Evolutionary conservation across 1,140 invertebrate genomes (phyloP).

Genomic region (Procambarus virginalis): DNA sequence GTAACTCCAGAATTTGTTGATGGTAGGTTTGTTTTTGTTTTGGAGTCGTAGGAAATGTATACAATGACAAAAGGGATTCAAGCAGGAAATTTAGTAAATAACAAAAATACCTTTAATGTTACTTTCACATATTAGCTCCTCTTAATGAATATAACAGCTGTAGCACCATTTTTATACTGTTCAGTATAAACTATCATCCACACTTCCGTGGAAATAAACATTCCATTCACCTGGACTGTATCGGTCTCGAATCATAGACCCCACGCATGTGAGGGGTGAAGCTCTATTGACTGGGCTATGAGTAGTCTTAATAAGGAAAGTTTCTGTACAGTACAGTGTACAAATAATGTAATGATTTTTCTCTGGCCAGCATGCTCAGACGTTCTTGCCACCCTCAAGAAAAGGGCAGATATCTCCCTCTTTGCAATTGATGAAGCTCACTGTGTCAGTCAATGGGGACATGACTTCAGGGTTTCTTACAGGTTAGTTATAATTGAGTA

Average conservation of each 20-base stretch:
- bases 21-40: constrained; percentile 58
- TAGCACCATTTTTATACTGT: too few species aligned
- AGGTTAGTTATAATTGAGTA: constrained; percentile 77
- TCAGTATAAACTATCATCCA: too few species aligned
- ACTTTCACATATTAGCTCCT: too few species aligned
- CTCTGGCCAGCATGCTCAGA: constrained; percentile 25
- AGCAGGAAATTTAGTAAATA: neutral
- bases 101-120: neutral
- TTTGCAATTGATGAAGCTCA: constrained; percentile 89
- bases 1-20: constrained; percentile 81
- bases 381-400: constrained; percentile 71
- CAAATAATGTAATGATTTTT: neutral
- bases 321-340: too few species aligned
- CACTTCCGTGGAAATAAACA: too few species aligned
- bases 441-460: constrained; percentile 89
- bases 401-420: constrained; percentile 82
- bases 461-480: constrained; percentile 85
- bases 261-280: too few species aligned
- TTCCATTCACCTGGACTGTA: too few species aligned
- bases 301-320: too few species aligned
- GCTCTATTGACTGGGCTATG: too few species aligned
- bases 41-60: neutral
- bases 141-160: too few species aligned
- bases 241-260: too few species aligned
- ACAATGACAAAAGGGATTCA: neutral